Base-by-base conservation (phyloP, 1,140 invertebrate species). In the Dendrolimus kikuchii region DNA sequence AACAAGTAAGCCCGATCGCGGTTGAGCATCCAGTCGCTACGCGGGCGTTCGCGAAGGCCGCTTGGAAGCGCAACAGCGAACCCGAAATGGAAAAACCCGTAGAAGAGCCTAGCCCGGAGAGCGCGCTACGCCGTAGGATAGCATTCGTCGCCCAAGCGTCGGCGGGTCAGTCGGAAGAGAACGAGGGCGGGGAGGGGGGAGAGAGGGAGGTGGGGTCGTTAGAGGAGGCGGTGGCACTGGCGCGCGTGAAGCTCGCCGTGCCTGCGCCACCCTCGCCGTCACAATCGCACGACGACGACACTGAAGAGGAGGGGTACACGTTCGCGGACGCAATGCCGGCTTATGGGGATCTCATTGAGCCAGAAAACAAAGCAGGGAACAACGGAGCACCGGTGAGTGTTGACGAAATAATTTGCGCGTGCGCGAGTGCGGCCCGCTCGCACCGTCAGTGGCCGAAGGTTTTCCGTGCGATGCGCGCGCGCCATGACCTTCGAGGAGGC, bases 401-500 rank as follows among this genome's bases (percentile, higher is more conserved):
- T 38, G 59, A 44, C 8, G 46, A 42, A 40, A 47, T 44, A 52
- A 50, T 51, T 38, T 46, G 46, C 46, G 65, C 59, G 57, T 44
- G 65, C 61, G 63, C 57, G 55, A 41, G 51, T 51, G 55, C 38
- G 50, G 49, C 49, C 52, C 46, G 49, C 51, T 59, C 53, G 51
- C 48, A 57, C 51, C 59, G 59, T 69, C 75, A 76, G 79, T 77
- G 74, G 57, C 42, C 58, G 63, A 53, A 60, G 62, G 62, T 59
- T 59, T 58, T 51, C 65, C 72, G 74, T 59, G 69, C 72, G 72
- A 75, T 81, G 79, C 81, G 80, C 77, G 81, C 81, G 81, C 79
- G 80, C 77, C 73, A 85, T 83, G 81, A 83, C 82, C 77, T 81
- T 83, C 76, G 82, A 83, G 73, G 77, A 82, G 74, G 68, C 69